Evolutionary conservation across 2,888 invertebrate species (phyloP).

Genomic region (Tetropium fuscum): DNA sequence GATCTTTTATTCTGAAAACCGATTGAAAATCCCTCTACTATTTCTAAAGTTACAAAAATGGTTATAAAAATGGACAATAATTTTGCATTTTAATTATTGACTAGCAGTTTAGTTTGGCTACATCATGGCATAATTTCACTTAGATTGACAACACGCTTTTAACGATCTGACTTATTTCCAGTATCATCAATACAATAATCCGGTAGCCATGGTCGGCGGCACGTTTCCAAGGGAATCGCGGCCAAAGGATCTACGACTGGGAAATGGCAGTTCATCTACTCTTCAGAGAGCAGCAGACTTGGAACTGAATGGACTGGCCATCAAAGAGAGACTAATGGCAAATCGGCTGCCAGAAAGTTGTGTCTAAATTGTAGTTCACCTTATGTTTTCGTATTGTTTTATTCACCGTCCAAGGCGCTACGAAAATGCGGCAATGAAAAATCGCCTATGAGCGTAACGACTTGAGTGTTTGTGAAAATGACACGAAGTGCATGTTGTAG

Average conservation of each 20-base stretch:
- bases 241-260: constrained; percentile 65
- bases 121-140: too few species aligned
- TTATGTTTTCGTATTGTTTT: constrained; percentile 22
- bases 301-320: constrained; percentile 84
- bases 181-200: constrained; percentile 68
- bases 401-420: constrained; percentile 49
- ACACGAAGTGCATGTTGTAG: too few species aligned
- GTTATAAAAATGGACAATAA: too few species aligned
- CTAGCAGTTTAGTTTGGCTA: too few species aligned
- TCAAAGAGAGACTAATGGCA: constrained; percentile 88
- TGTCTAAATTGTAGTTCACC: constrained; percentile 71
- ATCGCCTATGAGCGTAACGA: too few species aligned
- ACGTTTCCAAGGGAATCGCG: constrained; percentile 72
- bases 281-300: constrained; percentile 63
- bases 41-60: too few species aligned
- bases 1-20: too few species aligned
- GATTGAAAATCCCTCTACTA: too few species aligned
- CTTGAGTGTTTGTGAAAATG: too few species aligned
- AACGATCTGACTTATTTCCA: constrained; percentile 44
- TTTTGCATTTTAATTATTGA: too few species aligned
- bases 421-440: constrained; percentile 21
- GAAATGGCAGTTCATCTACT: constrained; percentile 66
- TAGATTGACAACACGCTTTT: too few species aligned
- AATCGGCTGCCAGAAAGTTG: constrained; percentile 90
- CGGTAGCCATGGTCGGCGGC: constrained; percentile 67